These are phyloP conservation scores for Macaca mulatta DNA, from an alignment of 2,113 vertebrate genomes.

Conservation along the genomic window DNA sequence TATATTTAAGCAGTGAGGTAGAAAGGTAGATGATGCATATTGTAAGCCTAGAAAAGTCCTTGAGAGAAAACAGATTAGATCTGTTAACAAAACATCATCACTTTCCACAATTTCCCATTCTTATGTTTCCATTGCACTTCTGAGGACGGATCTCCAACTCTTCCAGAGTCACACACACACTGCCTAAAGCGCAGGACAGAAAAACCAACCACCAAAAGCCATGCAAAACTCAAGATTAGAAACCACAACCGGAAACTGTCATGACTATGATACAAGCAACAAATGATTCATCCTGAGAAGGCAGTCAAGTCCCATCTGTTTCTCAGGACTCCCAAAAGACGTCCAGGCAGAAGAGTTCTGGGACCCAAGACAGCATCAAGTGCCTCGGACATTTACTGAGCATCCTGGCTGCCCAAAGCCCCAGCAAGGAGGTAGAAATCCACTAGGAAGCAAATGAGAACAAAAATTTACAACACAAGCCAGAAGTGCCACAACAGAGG, in stretches of 20 bases:
- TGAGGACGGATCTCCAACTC: background rate
- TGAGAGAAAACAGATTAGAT: background rate
- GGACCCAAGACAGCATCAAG: accelerated
- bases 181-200: background rate
- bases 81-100: background rate
- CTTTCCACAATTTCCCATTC: background rate
- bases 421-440: background rate
- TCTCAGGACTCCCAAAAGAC: background rate
- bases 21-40: background rate
- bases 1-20: background rate
- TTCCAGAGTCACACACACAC: background rate
- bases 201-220: conserved; percentile 29
- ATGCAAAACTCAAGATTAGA: conserved; percentile 39
- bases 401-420: background rate
- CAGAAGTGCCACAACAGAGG: background rate
- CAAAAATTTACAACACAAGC: background rate
- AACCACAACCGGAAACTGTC: background rate
- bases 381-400: background rate
- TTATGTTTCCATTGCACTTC: background rate
- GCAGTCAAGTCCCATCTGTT: background rate
- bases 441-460: background rate
- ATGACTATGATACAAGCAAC: conserved; percentile 19
- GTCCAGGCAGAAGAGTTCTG: background rate
- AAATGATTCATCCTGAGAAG: conserved; percentile 45
- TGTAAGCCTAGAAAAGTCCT: background rate